Conservation (phyloP, 2,888 invertebrate species). For the Lampropteryx suffumata region DNA sequence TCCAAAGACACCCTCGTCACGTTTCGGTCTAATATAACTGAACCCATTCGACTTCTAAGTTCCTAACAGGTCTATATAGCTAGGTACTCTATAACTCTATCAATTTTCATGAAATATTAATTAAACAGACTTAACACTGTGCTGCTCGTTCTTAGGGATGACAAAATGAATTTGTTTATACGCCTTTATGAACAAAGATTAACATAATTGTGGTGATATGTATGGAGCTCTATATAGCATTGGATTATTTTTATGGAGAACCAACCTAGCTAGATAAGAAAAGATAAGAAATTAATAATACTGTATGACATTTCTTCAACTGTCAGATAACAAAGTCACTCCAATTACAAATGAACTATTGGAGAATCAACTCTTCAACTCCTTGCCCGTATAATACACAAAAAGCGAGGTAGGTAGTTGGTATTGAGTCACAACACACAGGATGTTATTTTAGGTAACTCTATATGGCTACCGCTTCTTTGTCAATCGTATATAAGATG, state of each 20-base stretch:
- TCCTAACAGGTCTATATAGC: conserved; percentile 15
- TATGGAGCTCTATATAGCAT: too few species aligned
- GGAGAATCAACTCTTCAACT: too few species aligned
- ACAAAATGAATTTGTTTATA: conserved; percentile 28
- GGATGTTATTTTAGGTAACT: neutral
- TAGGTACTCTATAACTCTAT: conserved; percentile 24
- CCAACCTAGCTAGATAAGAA: too few species aligned
- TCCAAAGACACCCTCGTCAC: conserved; percentile 36
- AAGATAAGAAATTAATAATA: too few species aligned
- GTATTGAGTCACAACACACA: too few species aligned
- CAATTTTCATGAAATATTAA: conserved; percentile 36
- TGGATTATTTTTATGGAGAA: too few species aligned
- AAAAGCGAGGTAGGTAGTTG: too few species aligned
- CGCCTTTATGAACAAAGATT: conserved; percentile 21
- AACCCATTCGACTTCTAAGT: conserved; percentile 26
- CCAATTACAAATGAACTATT: too few species aligned
- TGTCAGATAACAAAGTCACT: too few species aligned
- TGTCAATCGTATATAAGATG: conserved; percentile 47
- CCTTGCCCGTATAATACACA: too few species aligned
- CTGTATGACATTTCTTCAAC: too few species aligned
- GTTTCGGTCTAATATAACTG: conserved; percentile 34
- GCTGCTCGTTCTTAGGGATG: conserved; percentile 20
- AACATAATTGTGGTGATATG: conserved; percentile 7
- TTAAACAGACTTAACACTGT: conserved; percentile 23
- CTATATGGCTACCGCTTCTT: conserved; percentile 41